Conservation (phyloP, 2,113 vertebrate species). For the Tragulus kanchil region DNA sequence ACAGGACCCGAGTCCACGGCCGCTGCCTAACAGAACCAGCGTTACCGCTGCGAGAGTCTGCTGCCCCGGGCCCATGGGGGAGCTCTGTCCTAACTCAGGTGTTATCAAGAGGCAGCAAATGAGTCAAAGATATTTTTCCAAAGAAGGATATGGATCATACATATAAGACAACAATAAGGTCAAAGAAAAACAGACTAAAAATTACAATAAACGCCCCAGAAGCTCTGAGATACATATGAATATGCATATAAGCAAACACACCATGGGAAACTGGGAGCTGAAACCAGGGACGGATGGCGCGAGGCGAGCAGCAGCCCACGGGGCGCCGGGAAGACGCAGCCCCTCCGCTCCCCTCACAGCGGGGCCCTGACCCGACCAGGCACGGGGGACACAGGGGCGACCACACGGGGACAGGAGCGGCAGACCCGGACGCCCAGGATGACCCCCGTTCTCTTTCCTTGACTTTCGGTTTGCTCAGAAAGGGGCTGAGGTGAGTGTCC, state of each 20-base stretch:
- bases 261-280: neutral
- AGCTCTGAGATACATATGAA: neutral
- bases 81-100: neutral
- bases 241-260: neutral
- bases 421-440: neutral
- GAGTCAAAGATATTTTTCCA: neutral
- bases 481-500: neutral
- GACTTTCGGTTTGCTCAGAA: neutral
- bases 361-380: neutral
- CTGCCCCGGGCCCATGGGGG: neutral
- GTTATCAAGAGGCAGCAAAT: conserved; percentile 14
- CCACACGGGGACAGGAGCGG: neutral
- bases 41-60: neutral
- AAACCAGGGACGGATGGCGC: neutral
- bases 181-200: neutral
- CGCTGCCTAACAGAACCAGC: neutral
- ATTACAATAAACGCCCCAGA: neutral
- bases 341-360: rapidly evolving
- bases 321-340: no score
- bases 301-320: neutral
- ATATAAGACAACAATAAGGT: conserved; percentile 12
- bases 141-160: neutral
- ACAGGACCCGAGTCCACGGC: neutral
- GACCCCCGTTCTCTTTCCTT: neutral
- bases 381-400: no score